phyloP scores from a whole-genome alignment of 1,140 invertebrate species.

The Lysiphlebus fabarum region DNA sequence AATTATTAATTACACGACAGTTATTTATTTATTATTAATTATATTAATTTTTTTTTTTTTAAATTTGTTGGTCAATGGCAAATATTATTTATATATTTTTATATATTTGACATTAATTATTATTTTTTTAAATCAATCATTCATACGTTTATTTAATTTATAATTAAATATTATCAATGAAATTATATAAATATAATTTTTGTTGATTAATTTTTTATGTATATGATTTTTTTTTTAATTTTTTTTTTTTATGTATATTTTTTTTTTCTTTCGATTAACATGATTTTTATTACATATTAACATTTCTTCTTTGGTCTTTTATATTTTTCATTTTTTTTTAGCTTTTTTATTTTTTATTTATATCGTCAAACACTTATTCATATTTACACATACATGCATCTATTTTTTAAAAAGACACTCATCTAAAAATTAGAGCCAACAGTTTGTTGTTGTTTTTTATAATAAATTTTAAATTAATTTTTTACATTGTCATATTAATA shows the following conservation, averaged over 20 bases:
- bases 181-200: constrained; percentile 10
- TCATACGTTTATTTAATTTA: constrained; percentile 7
- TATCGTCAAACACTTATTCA: constrained; percentile 6
- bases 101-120: not conserved
- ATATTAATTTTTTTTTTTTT: not conserved
- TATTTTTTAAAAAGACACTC: constrained; percentile 9
- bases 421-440: not conserved
- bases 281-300: constrained; percentile 44
- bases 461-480: no score
- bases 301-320: constrained; percentile 30
- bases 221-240: no score
- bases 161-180: constrained; percentile 9
- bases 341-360: constrained; percentile 14
- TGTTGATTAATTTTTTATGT: not conserved
- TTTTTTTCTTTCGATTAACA: constrained; percentile 34
- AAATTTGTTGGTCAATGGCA: constrained; percentile 13
- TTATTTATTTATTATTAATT: not conserved
- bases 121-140: not conserved
- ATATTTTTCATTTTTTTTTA: constrained; percentile 10
- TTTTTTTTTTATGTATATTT: not conserved
- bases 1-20: no score
- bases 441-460: no score
- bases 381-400: constrained; percentile 19
- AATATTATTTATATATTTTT: constrained; percentile 6
- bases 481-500: no score